These are phyloP conservation scores for Nycticebus coucang DNA, from an alignment of 2,113 vertebrate species.

Conservation along the genomic window DNA sequence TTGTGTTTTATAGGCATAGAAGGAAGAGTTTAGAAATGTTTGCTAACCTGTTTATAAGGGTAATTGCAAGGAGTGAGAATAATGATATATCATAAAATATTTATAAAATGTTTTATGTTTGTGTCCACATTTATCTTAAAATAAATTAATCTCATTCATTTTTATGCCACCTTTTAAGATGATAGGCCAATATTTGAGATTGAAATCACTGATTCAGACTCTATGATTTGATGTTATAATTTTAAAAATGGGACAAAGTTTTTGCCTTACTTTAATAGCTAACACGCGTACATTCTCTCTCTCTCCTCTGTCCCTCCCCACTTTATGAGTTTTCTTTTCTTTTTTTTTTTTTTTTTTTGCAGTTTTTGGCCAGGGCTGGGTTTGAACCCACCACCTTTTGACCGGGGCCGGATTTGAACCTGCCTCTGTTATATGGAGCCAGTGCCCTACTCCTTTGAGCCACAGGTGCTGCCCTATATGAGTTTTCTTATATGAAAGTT, in stretches of 20 bases:
- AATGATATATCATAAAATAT: neutral
- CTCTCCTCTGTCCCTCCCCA: too few species aligned
- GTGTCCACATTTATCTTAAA: neutral
- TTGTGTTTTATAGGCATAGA: neutral
- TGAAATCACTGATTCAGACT: neutral
- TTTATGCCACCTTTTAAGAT: neutral
- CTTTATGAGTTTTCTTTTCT: neutral
- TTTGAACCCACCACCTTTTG: too few species aligned
- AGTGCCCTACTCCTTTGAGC: too few species aligned
- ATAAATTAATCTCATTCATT: neutral
- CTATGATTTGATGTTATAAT: neutral
- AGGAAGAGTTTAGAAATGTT: neutral
- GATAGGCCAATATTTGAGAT: neutral
- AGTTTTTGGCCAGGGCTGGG: too few species aligned
- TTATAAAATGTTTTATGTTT: neutral
- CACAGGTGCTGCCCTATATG: too few species aligned
- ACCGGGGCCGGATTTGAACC: too few species aligned
- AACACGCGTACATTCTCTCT: neutral
- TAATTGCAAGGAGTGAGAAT: neutral
- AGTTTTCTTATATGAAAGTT: neutral
- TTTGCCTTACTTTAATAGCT: neutral
- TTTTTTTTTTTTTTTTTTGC: too few species aligned
- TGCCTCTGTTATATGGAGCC: too few species aligned
- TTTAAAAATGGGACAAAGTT: neutral
- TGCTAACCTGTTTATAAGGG: neutral